Evolutionary conservation across 1,140 invertebrate genomes (phyloP).

Genomic region (Drosophila setifemur): DNA sequence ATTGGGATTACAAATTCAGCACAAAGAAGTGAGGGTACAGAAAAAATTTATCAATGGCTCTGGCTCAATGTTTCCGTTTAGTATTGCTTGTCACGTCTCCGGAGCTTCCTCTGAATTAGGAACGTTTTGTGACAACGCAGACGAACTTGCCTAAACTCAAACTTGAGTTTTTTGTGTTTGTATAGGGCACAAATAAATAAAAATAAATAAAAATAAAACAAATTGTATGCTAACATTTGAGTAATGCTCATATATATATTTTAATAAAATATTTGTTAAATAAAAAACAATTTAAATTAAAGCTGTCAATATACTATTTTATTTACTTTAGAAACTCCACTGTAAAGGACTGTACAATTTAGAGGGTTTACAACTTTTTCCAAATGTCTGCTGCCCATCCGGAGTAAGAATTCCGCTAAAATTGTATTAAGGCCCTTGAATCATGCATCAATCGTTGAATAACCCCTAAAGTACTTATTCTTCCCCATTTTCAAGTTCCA

Average conservation of each 20-base stretch:
- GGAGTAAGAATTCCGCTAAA: constrained; percentile 5
- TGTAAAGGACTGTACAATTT: constrained; percentile 11
- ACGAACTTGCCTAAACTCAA: too few relatives aligned
- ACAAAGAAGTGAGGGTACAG: constrained; percentile 11
- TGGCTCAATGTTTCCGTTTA: constrained; percentile 20
- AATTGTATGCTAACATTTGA: too few relatives aligned
- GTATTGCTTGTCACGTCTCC: constrained; percentile 55
- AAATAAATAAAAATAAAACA: too few relatives aligned
- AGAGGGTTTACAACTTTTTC: constrained; percentile 19
- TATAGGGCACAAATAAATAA: too few relatives aligned
- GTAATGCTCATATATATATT: too few relatives aligned
- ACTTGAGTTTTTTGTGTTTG: too few relatives aligned
- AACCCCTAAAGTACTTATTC: constrained; percentile 11
- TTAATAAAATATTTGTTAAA: too few relatives aligned
- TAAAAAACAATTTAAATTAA: too few relatives aligned
- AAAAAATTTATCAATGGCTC: constrained; percentile 22
- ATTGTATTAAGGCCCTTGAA: constrained; percentile 13
- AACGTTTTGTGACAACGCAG: neutral
- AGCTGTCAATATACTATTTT: too few relatives aligned
- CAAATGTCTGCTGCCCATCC: constrained; percentile 50
- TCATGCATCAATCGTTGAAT: constrained; percentile 53
- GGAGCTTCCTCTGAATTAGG: constrained; percentile 63
- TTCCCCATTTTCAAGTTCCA: constrained; percentile 15
- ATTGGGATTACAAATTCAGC: constrained; percentile 29
- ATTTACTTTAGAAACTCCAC: too few relatives aligned